Base-by-base conservation (phyloP, 1,140 invertebrate species). In the Sminthurides bifidus region DNA sequence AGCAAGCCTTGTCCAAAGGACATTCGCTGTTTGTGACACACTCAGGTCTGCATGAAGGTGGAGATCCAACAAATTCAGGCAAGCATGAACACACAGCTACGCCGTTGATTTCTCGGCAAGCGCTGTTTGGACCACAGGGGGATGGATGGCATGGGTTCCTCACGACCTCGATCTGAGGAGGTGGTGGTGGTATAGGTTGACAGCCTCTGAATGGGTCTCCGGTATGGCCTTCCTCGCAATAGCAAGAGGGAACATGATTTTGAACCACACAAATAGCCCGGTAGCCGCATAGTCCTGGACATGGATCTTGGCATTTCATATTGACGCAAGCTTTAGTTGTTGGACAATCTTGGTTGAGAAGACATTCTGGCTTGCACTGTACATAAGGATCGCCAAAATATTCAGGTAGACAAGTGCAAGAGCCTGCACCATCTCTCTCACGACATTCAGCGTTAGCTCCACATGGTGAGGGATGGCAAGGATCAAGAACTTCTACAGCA, bases 321-420 rank as follows among this genome's bases (percentile, higher is more conserved):
- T 80, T 79, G 50, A 79, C 77, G 65, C 86, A 90, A 2, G 84
- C 79, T 69, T 79, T 84, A 41, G 78, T 75, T 40, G 79, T 74
- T 2, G 83, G 73, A 68, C 87, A 91, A 56, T 91, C 87, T 1
- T 83, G 80, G 68, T 86, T 90, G 65, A 85, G 77, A 0, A 85
- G 81, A 69, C 87, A 91, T 70, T 90, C 85, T 15, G 86, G 86
- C 59, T 84, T 72, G 69, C 87, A 90, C 19, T 68, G 66, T 2
- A 19, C n/a, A 30, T 23, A 75, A 19, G 74, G 75, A 30, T 74
- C 70, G 52, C 75, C 75, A 44, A 78, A 70, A 62, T 79, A 79
- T 86, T 90, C 51, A 10, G 51, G 51, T n/a, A 56, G 71, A 66
- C 82, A 84, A 0, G 76, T 77, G 67, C 84, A 87, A 2, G 58